These are phyloP conservation scores for Siderastrea radians DNA, from an alignment of 92 coral and sea anemone genomes.

Conservation along the genomic window DNA sequence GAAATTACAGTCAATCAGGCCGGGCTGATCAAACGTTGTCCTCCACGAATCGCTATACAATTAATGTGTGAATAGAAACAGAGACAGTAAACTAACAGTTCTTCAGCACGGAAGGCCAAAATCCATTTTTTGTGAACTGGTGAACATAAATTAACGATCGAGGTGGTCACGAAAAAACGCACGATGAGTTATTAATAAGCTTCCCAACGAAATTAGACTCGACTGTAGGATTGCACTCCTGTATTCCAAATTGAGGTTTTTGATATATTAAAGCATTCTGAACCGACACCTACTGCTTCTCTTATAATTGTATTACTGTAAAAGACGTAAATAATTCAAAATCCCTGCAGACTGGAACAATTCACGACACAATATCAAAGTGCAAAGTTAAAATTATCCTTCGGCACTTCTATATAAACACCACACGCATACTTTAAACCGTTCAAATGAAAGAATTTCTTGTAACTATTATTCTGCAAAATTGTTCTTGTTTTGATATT, in stretches of 20 bases:
- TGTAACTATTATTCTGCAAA: not conserved
- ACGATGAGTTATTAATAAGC: not conserved
- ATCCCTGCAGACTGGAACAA: slow-evolving; percentile 18
- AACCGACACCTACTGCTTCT: slow-evolving; percentile 30
- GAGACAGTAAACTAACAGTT: not conserved
- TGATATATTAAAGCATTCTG: slow-evolving; percentile 1
- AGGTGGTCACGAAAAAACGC: not conserved
- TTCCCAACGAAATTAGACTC: not conserved
- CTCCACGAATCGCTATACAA: not conserved
- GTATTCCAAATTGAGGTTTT: not conserved
- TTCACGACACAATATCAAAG: not conserved
- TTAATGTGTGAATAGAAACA: not conserved
- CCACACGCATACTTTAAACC: not conserved
- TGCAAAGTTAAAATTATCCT: slow-evolving; percentile 16
- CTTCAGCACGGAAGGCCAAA: not conserved
- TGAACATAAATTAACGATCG: not conserved
- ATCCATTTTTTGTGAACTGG: not conserved
- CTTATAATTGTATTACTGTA: not conserved
- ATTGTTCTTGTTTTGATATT: too few relatives aligned
- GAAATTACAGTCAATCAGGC: too few relatives aligned
- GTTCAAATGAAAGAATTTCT: not conserved
- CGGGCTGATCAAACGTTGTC: too few relatives aligned
- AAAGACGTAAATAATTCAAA: slow-evolving; percentile 19
- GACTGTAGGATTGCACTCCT: not conserved
- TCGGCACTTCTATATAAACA: not conserved